phyloP scores from a whole-genome alignment of 2,888 invertebrate species.

The Cacoxenus indagator region DNA sequence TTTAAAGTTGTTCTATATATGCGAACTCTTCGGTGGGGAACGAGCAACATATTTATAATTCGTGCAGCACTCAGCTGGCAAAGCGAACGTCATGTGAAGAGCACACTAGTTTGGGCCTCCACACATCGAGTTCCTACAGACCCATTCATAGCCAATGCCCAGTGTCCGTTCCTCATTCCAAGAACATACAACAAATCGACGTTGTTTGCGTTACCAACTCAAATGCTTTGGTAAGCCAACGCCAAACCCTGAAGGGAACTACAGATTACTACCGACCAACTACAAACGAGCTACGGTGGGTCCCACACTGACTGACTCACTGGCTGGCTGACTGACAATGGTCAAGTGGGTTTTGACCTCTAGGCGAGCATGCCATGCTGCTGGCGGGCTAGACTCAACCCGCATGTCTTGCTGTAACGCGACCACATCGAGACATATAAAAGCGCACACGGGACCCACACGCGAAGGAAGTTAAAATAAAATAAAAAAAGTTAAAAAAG shows the following conservation, averaged over 20 bases:
- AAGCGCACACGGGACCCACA: not conserved
- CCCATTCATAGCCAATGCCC: not conserved
- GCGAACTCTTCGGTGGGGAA: no score
- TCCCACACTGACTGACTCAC: not conserved
- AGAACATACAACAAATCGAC: not conserved
- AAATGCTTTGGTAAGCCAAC: conserved; percentile 49
- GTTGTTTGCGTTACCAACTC: not conserved
- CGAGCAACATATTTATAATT: not conserved
- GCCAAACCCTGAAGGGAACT: conserved; percentile 47
- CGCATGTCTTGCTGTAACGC: not conserved
- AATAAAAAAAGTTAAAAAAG: not conserved
- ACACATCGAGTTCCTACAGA: not conserved
- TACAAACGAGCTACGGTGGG: not conserved
- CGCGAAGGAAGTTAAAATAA: not conserved
- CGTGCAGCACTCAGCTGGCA: not conserved
- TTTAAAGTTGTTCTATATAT: no score
- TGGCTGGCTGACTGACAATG: conserved; percentile 23
- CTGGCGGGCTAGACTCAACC: conserved; percentile 46
- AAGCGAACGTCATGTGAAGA: not conserved
- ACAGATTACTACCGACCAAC: not conserved
- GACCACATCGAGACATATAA: not conserved
- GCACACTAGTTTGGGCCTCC: not conserved
- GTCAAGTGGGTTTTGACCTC: conserved; percentile 41
- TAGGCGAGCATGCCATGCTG: not conserved
- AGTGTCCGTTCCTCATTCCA: not conserved